phyloP scores from a whole-genome alignment of 2,888 invertebrate genomes.

The Epirrita christyi region DNA sequence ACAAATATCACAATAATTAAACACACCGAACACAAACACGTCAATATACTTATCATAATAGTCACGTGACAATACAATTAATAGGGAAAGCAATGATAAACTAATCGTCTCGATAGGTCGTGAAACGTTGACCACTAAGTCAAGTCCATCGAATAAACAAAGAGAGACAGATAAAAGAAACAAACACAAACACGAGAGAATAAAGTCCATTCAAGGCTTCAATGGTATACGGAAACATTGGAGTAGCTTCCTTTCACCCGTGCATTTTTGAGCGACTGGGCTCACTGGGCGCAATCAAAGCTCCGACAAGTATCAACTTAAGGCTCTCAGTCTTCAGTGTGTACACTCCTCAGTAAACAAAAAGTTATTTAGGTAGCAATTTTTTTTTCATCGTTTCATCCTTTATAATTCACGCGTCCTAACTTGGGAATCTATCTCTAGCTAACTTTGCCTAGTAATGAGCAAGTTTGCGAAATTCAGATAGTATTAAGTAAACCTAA shows the following conservation, averaged over 20 bases:
- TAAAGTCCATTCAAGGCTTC: conserved; percentile 57
- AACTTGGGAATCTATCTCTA: too few relatives aligned
- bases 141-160: conserved; percentile 30
- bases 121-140: conserved; percentile 26
- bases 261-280: conserved; percentile 52
- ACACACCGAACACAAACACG: conserved; percentile 46
- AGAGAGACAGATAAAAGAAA: conserved; percentile 36
- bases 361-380: background rate
- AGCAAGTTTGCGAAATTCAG: too few relatives aligned
- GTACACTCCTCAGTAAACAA: conserved; percentile 28
- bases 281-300: conserved; percentile 58
- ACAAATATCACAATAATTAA: conserved; percentile 36
- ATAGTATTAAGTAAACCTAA: too few relatives aligned
- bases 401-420: background rate
- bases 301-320: conserved; percentile 44
- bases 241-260: conserved; percentile 65
- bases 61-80: conserved; percentile 37
- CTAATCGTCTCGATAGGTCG: conserved; percentile 39
- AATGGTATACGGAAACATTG: conserved; percentile 58
- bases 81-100: conserved; percentile 39
- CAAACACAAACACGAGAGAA: conserved; percentile 43
- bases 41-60: conserved; percentile 37
- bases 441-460: too few relatives aligned
- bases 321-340: conserved; percentile 9
- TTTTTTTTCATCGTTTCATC: background rate